These are phyloP conservation scores for Eclectus roratus DNA, from an alignment of 2,113 vertebrate species.

Conservation along the genomic window DNA sequence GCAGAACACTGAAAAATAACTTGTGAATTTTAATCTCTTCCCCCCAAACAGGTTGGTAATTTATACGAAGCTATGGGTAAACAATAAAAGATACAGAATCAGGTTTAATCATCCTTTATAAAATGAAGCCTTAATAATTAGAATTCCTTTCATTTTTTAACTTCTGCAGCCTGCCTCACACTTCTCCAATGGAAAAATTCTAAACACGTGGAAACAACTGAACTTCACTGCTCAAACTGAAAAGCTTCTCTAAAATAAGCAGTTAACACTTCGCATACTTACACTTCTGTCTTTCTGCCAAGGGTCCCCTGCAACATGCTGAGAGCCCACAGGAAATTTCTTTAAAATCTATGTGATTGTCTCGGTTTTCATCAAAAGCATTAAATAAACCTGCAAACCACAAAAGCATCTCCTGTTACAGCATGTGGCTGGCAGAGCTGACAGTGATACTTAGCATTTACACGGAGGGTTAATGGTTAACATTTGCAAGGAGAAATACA, in stretches of 20 bases:
- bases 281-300: constrained; percentile 98
- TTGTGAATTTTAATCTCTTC: not conserved
- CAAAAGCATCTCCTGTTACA: constrained; percentile 48
- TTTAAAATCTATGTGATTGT: constrained; percentile 99
- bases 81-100: not conserved
- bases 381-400: constrained; percentile 91
- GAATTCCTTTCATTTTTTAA: not conserved
- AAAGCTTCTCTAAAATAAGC: not conserved
- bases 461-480: not conserved
- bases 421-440: not conserved
- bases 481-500: not conserved
- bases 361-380: constrained; percentile 98
- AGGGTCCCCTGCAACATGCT: constrained; percentile 93
- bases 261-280: constrained; percentile 69
- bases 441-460: not conserved
- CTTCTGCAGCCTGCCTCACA: not conserved
- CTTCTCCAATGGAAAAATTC: not conserved
- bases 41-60: not conserved
- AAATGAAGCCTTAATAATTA: not conserved
- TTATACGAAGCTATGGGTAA: not conserved
- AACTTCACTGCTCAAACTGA: not conserved
- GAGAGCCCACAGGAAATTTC: constrained; percentile 98
- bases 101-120: not conserved
- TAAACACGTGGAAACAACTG: not conserved
- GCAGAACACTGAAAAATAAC: not conserved